phyloP scores from a whole-genome alignment of 2,113 vertebrate genomes.

The Cyprichromis sp. region DNA sequence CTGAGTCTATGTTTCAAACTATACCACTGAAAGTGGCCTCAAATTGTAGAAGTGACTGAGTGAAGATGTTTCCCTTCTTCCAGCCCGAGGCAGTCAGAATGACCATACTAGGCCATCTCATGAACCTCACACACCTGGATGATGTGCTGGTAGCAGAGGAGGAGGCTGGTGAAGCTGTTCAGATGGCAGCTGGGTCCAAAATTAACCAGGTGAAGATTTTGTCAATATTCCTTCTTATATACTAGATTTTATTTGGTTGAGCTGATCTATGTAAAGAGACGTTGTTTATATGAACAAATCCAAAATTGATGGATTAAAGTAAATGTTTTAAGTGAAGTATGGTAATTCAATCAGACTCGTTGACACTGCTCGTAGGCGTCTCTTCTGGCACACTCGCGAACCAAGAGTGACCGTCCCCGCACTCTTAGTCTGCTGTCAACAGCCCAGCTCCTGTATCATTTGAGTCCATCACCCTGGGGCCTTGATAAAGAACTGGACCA shows the following conservation, averaged over 20 bases:
- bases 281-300: background rate
- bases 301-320: background rate
- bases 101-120: slow-evolving; percentile 68
- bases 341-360: background rate
- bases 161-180: slow-evolving; percentile 58
- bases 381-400: slow-evolving; percentile 70
- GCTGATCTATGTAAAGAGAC: background rate
- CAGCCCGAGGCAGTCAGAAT: slow-evolving; percentile 68
- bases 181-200: slow-evolving; percentile 58
- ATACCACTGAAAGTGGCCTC: background rate
- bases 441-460: slow-evolving; percentile 74
- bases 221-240: background rate
- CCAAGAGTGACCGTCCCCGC: slow-evolving; percentile 61
- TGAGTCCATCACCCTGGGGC: slow-evolving; percentile 65
- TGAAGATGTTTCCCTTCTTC: background rate
- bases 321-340: background rate
- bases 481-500: slow-evolving; percentile 40
- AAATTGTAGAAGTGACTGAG: background rate
- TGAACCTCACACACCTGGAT: slow-evolving; percentile 72
- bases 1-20: background rate
- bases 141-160: slow-evolving; percentile 67
- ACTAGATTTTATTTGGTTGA: background rate
- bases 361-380: slow-evolving; percentile 58
- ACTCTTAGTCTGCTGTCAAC: slow-evolving; percentile 76
- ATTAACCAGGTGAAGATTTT: slow-evolving; percentile 68